Conservation (phyloP, 2,888 invertebrate genomes). For the Troides helena region DNA sequence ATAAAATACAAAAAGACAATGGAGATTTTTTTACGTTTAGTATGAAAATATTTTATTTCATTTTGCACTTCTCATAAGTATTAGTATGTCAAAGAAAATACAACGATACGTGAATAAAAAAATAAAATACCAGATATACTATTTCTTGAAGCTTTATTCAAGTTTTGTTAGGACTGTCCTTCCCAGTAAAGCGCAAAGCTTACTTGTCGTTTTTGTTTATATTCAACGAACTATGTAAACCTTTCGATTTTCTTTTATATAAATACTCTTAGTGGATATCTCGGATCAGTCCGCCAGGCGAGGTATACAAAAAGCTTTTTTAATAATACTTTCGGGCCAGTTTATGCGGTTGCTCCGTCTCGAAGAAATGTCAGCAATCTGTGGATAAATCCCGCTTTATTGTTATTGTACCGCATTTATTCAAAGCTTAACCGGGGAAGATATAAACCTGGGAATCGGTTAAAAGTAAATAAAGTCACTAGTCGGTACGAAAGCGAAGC, state of each 20-base stretch:
- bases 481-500: conserved; percentile 42
- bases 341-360: conserved; percentile 62
- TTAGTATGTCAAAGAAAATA: no score
- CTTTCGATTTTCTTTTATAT: conserved; percentile 37
- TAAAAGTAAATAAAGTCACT: conserved; percentile 66
- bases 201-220: background rate
- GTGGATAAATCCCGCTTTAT: conserved; percentile 72
- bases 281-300: conserved; percentile 45
- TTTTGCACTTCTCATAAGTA: no score
- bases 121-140: background rate
- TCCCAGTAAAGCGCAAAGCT: background rate
- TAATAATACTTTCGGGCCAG: conserved; percentile 64
- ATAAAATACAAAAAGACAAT: no score
- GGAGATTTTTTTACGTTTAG: no score
- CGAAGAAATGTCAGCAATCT: conserved; percentile 74
- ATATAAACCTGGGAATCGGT: conserved; percentile 70
- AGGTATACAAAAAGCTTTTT: conserved; percentile 67
- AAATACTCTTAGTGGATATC: conserved; percentile 37
- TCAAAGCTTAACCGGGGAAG: conserved; percentile 59
- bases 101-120: no score
- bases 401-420: conserved; percentile 74
- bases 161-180: no score
- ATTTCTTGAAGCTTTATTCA: no score
- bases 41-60: no score
- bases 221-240: conserved; percentile 22